phyloP scores from a whole-genome alignment of 2,888 invertebrate genomes.

The Ceriagrion tenellum region DNA sequence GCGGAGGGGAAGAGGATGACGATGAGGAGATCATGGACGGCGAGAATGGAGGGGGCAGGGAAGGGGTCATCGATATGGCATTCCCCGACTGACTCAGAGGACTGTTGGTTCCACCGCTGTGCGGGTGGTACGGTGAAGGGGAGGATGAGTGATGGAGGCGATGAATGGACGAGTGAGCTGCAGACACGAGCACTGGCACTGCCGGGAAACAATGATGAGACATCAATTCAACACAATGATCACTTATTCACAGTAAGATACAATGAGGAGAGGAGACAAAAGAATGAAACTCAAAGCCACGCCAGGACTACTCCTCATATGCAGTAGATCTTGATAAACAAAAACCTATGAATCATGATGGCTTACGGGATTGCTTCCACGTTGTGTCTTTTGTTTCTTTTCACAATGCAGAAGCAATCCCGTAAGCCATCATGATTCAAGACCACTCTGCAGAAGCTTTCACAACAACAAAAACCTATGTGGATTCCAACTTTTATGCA shows the following conservation, averaged over 20 bases:
- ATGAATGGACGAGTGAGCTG: constrained; percentile 54
- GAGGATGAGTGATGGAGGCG: constrained; percentile 55
- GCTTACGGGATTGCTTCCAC: no score
- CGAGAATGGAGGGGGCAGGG: constrained; percentile 67
- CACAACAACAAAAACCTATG: no score
- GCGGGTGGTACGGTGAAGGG: constrained; percentile 41
- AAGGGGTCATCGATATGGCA: constrained; percentile 66
- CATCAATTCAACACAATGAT: background rate
- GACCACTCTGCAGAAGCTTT: no score
- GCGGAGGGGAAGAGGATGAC: constrained; percentile 48
- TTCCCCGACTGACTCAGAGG: constrained; percentile 69
- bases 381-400: no score
- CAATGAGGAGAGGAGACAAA: background rate
- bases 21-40: constrained; percentile 56
- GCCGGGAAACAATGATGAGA: background rate
- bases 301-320: no score
- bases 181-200: constrained; percentile 42
- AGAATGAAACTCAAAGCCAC: background rate
- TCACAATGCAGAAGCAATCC: no score
- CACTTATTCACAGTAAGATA: background rate
- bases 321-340: no score
- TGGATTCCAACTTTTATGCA: no score
- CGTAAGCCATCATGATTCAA: no score
- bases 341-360: no score
- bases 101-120: constrained; percentile 60